Evolutionary conservation across 1,140 invertebrate species (phyloP), one percentile per base, ranked within the genome.

Genomic region (Globodera ellingtonae): DNA sequence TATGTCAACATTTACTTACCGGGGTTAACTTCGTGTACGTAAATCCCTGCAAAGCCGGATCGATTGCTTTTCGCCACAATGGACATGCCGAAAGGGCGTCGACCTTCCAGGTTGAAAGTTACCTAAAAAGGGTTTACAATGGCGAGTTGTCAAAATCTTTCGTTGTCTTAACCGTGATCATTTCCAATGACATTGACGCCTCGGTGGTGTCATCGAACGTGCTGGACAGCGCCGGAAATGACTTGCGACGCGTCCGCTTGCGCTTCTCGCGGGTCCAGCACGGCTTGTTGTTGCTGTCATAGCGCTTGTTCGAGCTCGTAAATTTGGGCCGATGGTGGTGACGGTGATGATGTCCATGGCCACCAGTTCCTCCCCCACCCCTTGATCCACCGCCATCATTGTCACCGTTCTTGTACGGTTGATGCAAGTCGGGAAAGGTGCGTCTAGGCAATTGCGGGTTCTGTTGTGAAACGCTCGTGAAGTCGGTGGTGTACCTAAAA

Each of bases 401-500:
- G 5, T 70, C 46, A 6, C 67, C 67, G 24, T 44, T 10, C 67
- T 10, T 13, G 21, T 48, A 50, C 24, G 24, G 59, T 35, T 35
- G 35, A 35, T 35, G 35, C 35, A 35, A 35, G 13, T 18, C 18
- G 10, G 56, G 13, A 62, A 62, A 62, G 3, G 3, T 62, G 56
- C 56, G 56, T 18, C 18, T 62, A 6, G 56, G 56, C 10, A 62
- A 6, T 10, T 62, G 56, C 18, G 56, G 56, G 35, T 74, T 35
- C 66, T 82, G 81, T 50, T 83, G 81, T 13, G 81, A 82, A 24
- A 82, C 81, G 47, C 79, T 82, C 47, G 81, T 82, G 59, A 82
- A 83, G 35, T 84, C 71, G 21, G 81, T 82, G 46, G 81, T 79
- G 46, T 71, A 81, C 59, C 80, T 81, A 35, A 2, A 35, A 35